phyloP scores from a whole-genome alignment of 2,113 vertebrate genomes.

The Cardinalis cardinalis region DNA sequence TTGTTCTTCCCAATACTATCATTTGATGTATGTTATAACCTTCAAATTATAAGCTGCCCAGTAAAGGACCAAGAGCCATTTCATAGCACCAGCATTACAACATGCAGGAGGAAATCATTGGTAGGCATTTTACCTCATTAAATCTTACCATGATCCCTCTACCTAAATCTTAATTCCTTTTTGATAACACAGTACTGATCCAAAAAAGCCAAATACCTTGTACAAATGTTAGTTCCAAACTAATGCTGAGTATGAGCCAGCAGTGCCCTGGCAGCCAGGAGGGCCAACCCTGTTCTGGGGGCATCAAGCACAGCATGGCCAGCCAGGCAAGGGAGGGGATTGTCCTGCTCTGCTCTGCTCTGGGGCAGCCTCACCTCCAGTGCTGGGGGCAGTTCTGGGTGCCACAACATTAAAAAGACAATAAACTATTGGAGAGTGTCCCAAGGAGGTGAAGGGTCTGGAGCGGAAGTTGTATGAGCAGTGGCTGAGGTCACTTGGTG shows the following conservation, averaged over 20 bases:
- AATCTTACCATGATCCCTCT: background rate
- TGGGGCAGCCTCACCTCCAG: background rate
- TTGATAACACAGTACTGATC: background rate
- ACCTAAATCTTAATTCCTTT: background rate
- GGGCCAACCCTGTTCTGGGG: accelerated
- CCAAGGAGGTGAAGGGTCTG: background rate
- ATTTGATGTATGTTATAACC: background rate
- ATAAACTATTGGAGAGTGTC: accelerated
- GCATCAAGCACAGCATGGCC: background rate
- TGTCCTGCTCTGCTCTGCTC: background rate
- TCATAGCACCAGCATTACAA: background rate
- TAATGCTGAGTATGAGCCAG: background rate
- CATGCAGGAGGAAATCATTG: background rate
- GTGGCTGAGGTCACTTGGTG: no score
- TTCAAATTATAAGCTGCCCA: background rate
- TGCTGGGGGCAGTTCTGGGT: background rate
- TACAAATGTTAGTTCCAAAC: background rate
- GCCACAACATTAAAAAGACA: accelerated
- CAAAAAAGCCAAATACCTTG: background rate
- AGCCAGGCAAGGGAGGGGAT: background rate
- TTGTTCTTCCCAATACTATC: background rate
- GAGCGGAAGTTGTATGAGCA: accelerated
- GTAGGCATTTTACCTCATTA: background rate
- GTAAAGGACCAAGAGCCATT: background rate
- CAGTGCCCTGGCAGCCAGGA: background rate